phyloP scores from a whole-genome alignment of 2,113 vertebrate species.

The Oryzias melastigma region DNA sequence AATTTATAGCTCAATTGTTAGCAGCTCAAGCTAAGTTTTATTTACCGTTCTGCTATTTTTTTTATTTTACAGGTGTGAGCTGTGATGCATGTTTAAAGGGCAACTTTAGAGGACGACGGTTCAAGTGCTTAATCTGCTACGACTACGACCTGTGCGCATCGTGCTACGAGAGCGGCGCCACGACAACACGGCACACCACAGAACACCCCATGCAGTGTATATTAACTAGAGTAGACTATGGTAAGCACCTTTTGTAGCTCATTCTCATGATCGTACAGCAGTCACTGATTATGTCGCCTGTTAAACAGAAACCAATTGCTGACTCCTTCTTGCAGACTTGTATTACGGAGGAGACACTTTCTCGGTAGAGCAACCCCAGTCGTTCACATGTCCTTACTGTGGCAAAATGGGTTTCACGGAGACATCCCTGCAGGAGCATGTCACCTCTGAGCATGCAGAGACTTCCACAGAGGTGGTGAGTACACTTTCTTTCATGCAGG shows the following conservation, averaged over 20 bases:
- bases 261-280: too few species aligned
- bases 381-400: constrained; percentile 99
- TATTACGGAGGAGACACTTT: constrained; percentile 99
- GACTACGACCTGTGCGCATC: constrained; percentile 98
- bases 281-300: too few species aligned
- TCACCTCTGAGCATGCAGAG: constrained; percentile 96
- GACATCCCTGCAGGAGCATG: constrained; percentile 97
- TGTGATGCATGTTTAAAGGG: constrained; percentile 99
- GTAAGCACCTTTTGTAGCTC: constrained; percentile 73
- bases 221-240: constrained; percentile 99
- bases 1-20: constrained; percentile 33
- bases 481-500: constrained; percentile 15
- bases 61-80: constrained; percentile 91
- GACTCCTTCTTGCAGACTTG: constrained; percentile 82
- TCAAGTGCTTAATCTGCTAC: constrained; percentile 99
- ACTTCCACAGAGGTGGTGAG: constrained; percentile 99
- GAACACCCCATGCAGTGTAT: constrained; percentile 99
- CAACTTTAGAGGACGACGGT: constrained; percentile 96
- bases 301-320: too few species aligned
- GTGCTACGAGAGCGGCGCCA: constrained; percentile 99
- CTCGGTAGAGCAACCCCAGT: constrained; percentile 98
- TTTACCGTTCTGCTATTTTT: too few species aligned
- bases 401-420: constrained; percentile 98
- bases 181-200: constrained; percentile 96
- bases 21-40: constrained; percentile 2